Base-by-base conservation (phyloP, 2,797 vertebrate genomes). In the Tenualosa thibaudeaui region DNA sequence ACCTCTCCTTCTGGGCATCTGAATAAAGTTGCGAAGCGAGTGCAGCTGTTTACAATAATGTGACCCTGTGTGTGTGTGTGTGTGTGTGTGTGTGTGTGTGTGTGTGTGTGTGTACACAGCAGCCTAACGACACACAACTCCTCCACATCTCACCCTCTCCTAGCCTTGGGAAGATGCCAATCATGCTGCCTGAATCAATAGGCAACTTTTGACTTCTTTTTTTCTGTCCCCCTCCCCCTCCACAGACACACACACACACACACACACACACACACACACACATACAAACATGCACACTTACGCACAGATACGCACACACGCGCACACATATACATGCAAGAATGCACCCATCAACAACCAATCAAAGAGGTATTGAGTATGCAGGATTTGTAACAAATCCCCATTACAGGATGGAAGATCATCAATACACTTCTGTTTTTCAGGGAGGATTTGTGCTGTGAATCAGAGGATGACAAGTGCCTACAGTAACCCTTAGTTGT, bases 161-260 rank as follows among this genome's bases (percentile, higher is more conserved):
- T 26, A 40, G 26, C 1, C 65, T 46, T 78, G 71, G 71, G 37
- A 78, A 46, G 40, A 46, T 78, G 71, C 71, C 71, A 78, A 40
- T 78, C 71, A 78, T 24, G 15, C 71, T 78, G 71, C 71, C 37
- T 78, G 71, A 78, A 78, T 78, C 71, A 78, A 78, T 78, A 19
- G 40, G 40, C 71, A 78, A 78, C 68, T 75, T 43, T 43, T 71
- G 24, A 17, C 37, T 37, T 68, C 9, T 31, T 43, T 71, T 40
- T 71, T 13, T 68, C 8, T 31, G 9, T 24, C 24, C 24, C 62
- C 19, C 24, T 13, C 26, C 50, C 50, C 50, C 50, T 51, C 50
- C 10, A 51, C 50, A 51, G 4, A 51, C 50, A 51, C 50, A 51
- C 50, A 51, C 50, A 51, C 50, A 50, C 50, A 50, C 4, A 50